phyloP scores from a whole-genome alignment of 2,888 invertebrate species.

The Aphidius colemani region DNA sequence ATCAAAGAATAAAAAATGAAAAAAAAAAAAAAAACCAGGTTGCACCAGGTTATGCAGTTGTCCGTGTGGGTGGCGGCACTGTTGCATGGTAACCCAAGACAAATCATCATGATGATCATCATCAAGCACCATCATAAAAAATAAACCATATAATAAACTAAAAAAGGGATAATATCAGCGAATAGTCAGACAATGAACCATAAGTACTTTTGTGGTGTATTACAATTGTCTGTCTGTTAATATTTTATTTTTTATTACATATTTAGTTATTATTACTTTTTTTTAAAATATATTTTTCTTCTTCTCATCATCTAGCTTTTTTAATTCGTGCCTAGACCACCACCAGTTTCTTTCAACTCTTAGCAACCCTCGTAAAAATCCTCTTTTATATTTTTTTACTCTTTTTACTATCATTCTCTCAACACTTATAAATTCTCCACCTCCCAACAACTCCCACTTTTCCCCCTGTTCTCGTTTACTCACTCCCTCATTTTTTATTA shows the following conservation, averaged over 20 bases:
- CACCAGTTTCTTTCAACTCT: conserved; percentile 31
- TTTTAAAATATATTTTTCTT: too few relatives aligned
- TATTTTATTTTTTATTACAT: too few relatives aligned
- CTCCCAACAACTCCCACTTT: conserved; percentile 32
- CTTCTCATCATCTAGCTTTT: conserved; percentile 5
- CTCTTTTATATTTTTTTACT: too few relatives aligned
- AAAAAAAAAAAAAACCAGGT: too few relatives aligned
- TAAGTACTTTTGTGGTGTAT: conserved; percentile 51
- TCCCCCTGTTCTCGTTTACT: conserved; percentile 43
- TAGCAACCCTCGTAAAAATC: not conserved
- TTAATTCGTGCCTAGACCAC: conserved; percentile 17
- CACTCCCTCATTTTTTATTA: conserved; percentile 30
- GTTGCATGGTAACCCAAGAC: conserved; percentile 57
- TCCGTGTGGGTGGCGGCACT: conserved; percentile 43
- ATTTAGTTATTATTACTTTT: not conserved
- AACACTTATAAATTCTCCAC: conserved; percentile 9
- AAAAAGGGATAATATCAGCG: too few relatives aligned
- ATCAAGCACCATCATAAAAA: too few relatives aligned
- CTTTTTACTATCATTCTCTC: not conserved
- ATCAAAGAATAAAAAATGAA: too few relatives aligned
- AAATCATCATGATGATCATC: too few relatives aligned
- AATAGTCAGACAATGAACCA: conserved; percentile 19
- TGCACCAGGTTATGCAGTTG: not conserved
- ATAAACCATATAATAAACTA: too few relatives aligned
- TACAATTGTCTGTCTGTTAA: conserved; percentile 21